phyloP scores from a whole-genome alignment of 2,888 invertebrate genomes.

The Tyria jacobaeae region DNA sequence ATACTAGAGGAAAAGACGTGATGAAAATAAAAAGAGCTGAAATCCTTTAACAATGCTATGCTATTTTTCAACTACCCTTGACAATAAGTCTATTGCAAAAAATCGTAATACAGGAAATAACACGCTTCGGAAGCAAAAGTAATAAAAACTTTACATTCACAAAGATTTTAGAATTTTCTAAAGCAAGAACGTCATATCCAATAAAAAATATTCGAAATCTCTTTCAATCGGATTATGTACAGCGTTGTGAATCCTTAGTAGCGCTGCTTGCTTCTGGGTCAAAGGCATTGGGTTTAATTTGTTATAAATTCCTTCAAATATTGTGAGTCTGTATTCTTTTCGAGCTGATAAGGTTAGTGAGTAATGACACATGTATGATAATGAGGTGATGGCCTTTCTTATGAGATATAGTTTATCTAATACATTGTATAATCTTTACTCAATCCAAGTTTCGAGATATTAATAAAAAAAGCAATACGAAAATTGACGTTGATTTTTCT shows the following conservation, averaged over 20 bases:
- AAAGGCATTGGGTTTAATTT: constrained; percentile 60
- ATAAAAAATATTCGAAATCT: constrained; percentile 54
- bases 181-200: constrained; percentile 29
- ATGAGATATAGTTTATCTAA: constrained; percentile 2
- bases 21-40: constrained; percentile 39
- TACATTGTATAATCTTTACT: too few relatives aligned
- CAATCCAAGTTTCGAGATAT: too few relatives aligned
- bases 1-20: constrained; percentile 41
- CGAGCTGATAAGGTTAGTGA: neutral
- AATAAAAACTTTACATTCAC: neutral
- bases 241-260: constrained; percentile 62
- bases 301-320: constrained; percentile 32
- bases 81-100: constrained; percentile 12
- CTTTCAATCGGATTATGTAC: constrained; percentile 68
- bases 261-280: constrained; percentile 59
- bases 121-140: neutral
- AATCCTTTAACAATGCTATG: constrained; percentile 20
- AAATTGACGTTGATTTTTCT: too few relatives aligned
- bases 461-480: too few relatives aligned
- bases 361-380: neutral
- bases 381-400: neutral
- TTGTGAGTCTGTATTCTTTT: constrained; percentile 18
- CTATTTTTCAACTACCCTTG: constrained; percentile 26
- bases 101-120: constrained; percentile 24
- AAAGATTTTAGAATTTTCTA: constrained; percentile 3